A percentile compares a stretch with the other conserved stretches of the same genome.
Conservation (phyloP, 2,888 invertebrate species). For the Salpingus planirostris region DNA sequence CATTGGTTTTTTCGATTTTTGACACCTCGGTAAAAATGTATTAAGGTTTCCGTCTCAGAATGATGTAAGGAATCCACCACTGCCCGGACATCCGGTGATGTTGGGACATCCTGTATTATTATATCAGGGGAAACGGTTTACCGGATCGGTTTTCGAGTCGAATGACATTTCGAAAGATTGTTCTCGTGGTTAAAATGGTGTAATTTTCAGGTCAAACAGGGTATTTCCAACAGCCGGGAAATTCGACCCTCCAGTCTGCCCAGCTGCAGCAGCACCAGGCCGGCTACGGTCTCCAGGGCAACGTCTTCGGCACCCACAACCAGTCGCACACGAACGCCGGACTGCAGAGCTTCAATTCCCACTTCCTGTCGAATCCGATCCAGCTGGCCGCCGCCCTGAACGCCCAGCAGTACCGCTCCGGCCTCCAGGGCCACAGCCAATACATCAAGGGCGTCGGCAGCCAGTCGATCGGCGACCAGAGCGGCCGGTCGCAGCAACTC, state of each 20-base stretch:
- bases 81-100: no score
- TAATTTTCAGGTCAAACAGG: conserved; percentile 41
- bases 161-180: no score
- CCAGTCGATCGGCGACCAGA: conserved; percentile 32
- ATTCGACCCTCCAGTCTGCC: conserved; percentile 40
- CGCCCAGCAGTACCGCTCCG: conserved; percentile 45
- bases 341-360: conserved; percentile 46
- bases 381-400: conserved; percentile 53
- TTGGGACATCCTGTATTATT: no score
- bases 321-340: conserved; percentile 43
- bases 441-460: conserved; percentile 36
- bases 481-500: conserved; percentile 44
- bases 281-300: conserved; percentile 44
- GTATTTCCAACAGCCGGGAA: conserved; percentile 44
- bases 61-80: no score
- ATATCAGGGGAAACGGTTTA: no score
- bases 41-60: no score
- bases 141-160: no score
- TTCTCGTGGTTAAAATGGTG: conserved; percentile 4
- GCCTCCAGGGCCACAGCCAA: conserved; percentile 44
- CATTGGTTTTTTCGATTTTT: no score
- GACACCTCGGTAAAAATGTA: no score
- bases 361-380: conserved; percentile 53
- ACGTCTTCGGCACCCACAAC: conserved; percentile 42
- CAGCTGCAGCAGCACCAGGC: conserved; percentile 40